Base-by-base conservation (phyloP, 2,797 vertebrate genomes). In the Champsocephalus esox region DNA sequence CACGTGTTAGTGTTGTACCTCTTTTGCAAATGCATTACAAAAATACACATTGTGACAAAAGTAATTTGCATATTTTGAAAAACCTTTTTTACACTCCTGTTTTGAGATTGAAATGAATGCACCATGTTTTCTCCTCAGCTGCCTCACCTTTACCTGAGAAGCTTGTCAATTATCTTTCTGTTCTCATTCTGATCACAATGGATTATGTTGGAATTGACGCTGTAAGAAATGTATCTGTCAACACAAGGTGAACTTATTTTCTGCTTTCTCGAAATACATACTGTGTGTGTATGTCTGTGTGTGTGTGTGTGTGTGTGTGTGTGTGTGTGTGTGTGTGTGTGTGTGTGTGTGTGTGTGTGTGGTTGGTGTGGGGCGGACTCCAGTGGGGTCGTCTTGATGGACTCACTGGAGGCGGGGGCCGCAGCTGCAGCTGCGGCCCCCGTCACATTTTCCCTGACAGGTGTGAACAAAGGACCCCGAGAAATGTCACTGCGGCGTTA, bases 391-490 rank as follows among this genome's bases (percentile, higher is more conserved):
- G 73, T 75, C 66, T 62, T 55, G 64, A 17, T 71, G 79, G 82
- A 89, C 86, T 79, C 81, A 72, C 77, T 58, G 55, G 70, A 87
- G 85, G 79, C 77, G 13, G 68, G 77, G 81, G 81, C 81, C 86
- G 5, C 93, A 94, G 92, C 90, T 94, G 93, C 75, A 82, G 83
- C 83, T 81, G 66, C 79, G 76, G 41, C 65, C 77, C 80, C 70
- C 80, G 38, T 90, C 88, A 85, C 88, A 89, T 87, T 86, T 80
- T 66, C 79, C 65, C 55, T 92, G 94, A 94, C 94, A 94, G 93
- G 94, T 95, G 94, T 87, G 91, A 94, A 95, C 92, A 93, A 87
- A 91, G 58, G 77, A 91, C 89, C 88, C 79, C 81, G 79, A 92
- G 92, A 95, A 94, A 94, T 92, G 91, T 94, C 93, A 93, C 86